Base-by-base conservation (phyloP, 2,888 invertebrate species). In the Drosophila bunnanda region DNA sequence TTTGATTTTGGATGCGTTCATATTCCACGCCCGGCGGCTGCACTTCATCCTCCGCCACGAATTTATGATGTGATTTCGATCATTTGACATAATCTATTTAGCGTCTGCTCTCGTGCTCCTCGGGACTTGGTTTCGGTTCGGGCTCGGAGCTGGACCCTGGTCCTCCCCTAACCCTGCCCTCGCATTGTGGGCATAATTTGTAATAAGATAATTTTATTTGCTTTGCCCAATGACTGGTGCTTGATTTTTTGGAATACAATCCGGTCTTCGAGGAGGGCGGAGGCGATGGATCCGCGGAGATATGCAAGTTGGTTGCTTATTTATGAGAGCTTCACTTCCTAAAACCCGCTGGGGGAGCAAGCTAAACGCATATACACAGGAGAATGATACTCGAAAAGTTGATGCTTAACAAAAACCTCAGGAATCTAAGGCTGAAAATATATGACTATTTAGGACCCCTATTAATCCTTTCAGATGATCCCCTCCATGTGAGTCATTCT, bases 21-120 rank as follows among this genome's bases (percentile, higher is more conserved):
- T 80, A 86, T 80, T 82, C 69, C 72, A 61, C 65, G 57, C 70
- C 82, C 80, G 53, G 76, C 80, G 82, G 82, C 64, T 22, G 20
- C 82, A 71, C 56, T 77, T 70, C 36, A 54, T 67, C 57, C 56
- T 46, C 38, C 34, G 25, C 39, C 34, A 75, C 85, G 89, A 89
- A 91, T 91, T 91, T 91, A 91, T 90, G 90, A 91, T 90, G 91
- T 91, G 91, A 91, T 91, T 91, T 89, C 84, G 91, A 91, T 91
- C 90, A 91, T 91, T 91, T 91, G 90, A 91, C 90, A 90, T 91
- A 91, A 91, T 91, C 91, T 91, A 91, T 91, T 91, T 91, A 91
- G 90, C 89, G 85, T 84, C 77, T 80, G 75, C 74, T 75, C 75
- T 61, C 25, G 54, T 39, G 43, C 58, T 58, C 56, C 50, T 62